phyloP scores from a whole-genome alignment of 2,797 vertebrate genomes.

The Mormyrus hasselquistii region DNA sequence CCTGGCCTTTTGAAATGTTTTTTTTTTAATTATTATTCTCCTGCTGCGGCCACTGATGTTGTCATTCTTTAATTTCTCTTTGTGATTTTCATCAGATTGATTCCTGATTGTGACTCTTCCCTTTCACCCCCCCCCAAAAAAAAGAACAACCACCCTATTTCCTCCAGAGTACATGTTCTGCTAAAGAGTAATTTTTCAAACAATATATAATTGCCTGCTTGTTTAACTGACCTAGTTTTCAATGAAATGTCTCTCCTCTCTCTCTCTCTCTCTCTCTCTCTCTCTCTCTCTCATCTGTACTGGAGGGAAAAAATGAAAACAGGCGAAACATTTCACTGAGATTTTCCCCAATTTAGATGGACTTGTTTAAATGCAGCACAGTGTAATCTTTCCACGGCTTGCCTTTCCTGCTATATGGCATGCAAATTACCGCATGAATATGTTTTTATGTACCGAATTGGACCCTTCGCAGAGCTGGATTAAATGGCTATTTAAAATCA shows the following conservation, averaged over 20 bases:
- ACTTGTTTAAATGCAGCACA: constrained; percentile 4
- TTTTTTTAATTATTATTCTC: neutral
- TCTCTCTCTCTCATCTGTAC: neutral
- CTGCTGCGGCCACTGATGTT: neutral
- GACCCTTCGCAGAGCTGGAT: constrained; percentile 1
- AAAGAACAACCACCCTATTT: neutral
- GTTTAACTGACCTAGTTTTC: constrained; percentile 21
- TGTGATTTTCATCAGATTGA: neutral
- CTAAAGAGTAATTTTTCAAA: constrained; percentile 18
- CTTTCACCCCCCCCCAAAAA: neutral
- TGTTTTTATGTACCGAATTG: neutral
- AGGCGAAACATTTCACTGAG: neutral
- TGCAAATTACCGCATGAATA: constrained; percentile 14
- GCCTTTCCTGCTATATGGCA: neutral
- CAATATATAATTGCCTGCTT: constrained; percentile 12
- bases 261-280: neutral
- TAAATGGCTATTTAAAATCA: constrained; percentile 6
- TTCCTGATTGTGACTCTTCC: neutral
- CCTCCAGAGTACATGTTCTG: neutral
- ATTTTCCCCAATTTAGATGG: neutral
- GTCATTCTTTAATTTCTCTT: neutral
- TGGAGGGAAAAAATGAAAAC: neutral
- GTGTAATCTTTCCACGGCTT: neutral
- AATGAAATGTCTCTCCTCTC: neutral
- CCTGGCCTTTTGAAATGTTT: neutral